Conservation (phyloP, 1,140 invertebrate genomes). For the Eubasilissa regina region DNA sequence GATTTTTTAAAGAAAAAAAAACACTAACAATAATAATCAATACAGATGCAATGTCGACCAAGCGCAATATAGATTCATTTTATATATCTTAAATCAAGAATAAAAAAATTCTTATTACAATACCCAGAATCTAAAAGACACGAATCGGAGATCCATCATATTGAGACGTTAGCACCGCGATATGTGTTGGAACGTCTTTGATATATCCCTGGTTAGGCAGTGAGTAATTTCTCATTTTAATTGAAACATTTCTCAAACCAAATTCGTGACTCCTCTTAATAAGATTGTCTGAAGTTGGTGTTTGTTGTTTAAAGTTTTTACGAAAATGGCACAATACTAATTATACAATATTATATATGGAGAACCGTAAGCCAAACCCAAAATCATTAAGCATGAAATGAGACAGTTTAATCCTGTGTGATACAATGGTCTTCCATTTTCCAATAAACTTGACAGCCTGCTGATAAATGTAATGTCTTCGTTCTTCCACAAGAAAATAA, state of each 20-base stretch:
- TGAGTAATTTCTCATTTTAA: conserved; percentile 6
- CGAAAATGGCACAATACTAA: too few relatives aligned
- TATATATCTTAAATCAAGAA: background rate
- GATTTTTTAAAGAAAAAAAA: too few relatives aligned
- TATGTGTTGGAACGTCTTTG: background rate
- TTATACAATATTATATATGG: background rate
- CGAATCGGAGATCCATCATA: background rate
- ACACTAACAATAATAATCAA: too few relatives aligned
- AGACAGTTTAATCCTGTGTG: conserved; percentile 25
- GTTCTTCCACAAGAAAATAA: too few relatives aligned
- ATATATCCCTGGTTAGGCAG: conserved; percentile 4
- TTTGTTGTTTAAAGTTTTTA: too few relatives aligned
- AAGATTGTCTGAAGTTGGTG: too few relatives aligned
- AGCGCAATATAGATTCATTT: too few relatives aligned
- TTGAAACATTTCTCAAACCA: conserved; percentile 21
- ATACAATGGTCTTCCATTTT: conserved; percentile 4
- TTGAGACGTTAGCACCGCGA: background rate
- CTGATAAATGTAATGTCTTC: conserved; percentile 21
- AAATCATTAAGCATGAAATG: conserved; percentile 24
- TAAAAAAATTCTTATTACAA: background rate
- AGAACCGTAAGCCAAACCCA: conserved; percentile 27
- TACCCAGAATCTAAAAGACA: conserved; percentile 1
- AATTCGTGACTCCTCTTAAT: conserved; percentile 1
- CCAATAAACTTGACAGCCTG: background rate
- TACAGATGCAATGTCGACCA: too few relatives aligned